Evolutionary conservation across 2,797 vertebrate species (phyloP).

Genomic region (Lutjanus argentimaculatus): DNA sequence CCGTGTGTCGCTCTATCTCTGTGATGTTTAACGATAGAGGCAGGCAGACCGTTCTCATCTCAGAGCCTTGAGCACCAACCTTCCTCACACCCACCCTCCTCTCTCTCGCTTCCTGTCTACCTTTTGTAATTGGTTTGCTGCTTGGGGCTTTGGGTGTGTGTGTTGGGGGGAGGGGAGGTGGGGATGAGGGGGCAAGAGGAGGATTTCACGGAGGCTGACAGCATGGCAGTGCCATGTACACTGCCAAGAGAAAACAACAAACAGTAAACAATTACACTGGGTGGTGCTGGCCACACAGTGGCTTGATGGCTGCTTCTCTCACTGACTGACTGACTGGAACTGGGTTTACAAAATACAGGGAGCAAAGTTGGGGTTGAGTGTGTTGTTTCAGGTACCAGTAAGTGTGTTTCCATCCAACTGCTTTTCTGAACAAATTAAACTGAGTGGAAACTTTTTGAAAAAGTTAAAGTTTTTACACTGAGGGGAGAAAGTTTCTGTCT

Average conservation of each 20-base stretch:
- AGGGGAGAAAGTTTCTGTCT: too few relatives aligned
- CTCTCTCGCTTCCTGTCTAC: slow-evolving; percentile 4
- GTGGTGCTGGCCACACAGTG: not conserved
- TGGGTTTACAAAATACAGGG: not conserved
- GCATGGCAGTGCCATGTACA: slow-evolving; percentile 20
- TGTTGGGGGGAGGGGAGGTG: not conserved
- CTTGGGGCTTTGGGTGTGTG: slow-evolving; percentile 12
- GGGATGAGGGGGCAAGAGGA: not conserved
- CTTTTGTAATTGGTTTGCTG: slow-evolving; percentile 56
- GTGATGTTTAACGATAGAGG: slow-evolving; percentile 54
- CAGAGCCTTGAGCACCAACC: slow-evolving; percentile 26
- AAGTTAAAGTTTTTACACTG: not conserved
- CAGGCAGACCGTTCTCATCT: slow-evolving; percentile 45
- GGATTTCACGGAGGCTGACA: slow-evolving; percentile 44
- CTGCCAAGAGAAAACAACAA: slow-evolving; percentile 50
- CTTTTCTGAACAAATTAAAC: not conserved
- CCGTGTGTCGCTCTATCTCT: not conserved
- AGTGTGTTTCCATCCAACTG: not conserved
- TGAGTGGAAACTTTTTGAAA: not conserved
- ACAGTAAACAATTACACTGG: slow-evolving; percentile 36
- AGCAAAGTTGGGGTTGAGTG: not conserved
- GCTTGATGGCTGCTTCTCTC: not conserved
- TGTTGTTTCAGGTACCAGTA: not conserved
- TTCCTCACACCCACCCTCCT: slow-evolving; percentile 4
- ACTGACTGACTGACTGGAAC: not conserved